Percentiles rank a stretch among this genome's conserved stretches.
These are phyloP conservation scores for Crotalus horridus DNA, from an alignment of 2,113 vertebrate species.

Conservation along the genomic window DNA sequence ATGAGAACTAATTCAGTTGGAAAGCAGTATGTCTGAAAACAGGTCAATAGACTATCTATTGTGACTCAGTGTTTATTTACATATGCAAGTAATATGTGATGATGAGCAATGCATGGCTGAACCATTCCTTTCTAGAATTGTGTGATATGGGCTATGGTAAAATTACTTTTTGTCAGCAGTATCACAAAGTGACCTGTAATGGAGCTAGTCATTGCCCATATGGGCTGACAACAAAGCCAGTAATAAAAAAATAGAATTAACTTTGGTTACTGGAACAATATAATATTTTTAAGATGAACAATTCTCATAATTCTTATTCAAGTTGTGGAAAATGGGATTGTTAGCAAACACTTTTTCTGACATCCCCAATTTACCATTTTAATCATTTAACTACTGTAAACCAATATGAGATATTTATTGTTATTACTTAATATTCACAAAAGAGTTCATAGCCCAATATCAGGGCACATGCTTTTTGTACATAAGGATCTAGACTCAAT, in stretches of 20 bases:
- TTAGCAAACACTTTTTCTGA: background rate
- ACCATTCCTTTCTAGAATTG: background rate
- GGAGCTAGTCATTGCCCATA: background rate
- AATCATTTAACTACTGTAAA: background rate
- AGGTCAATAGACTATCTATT: background rate
- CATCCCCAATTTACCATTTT: background rate
- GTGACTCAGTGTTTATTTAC: background rate
- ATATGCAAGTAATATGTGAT: background rate
- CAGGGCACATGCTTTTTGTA: background rate
- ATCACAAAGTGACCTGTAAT: background rate
- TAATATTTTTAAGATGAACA: background rate
- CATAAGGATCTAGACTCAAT: background rate
- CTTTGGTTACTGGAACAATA: background rate
- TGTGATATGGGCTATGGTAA: background rate
- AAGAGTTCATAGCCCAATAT: background rate
- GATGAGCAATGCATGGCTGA: background rate
- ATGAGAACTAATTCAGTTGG: background rate
- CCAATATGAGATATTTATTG: background rate
- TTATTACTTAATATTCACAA: background rate
- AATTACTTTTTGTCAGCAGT: background rate
- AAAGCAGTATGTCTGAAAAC: background rate
- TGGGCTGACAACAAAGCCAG: background rate
- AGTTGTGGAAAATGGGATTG: background rate
- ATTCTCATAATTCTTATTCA: constrained; percentile 5
- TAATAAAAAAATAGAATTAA: background rate